phyloP scores from a whole-genome alignment of 2,797 vertebrate genomes.

The Pipistrellus pipistrellus region DNA sequence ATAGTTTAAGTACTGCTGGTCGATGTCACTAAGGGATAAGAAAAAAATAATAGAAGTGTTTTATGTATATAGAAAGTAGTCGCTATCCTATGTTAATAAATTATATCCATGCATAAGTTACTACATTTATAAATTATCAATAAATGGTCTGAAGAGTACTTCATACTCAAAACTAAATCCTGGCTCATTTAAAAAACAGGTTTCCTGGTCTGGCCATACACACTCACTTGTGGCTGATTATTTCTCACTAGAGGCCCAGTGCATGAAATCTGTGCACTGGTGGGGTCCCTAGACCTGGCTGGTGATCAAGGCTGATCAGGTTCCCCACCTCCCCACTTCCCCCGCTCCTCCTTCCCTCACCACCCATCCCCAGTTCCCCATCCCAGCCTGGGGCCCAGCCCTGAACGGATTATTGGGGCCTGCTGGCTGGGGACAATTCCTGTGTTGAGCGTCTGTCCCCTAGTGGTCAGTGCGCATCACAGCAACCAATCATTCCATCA shows the following conservation, averaged over 20 bases:
- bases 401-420: no score
- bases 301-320: no score
- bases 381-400: no score
- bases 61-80: conserved; percentile 44
- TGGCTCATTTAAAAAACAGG: background rate
- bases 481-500: no score
- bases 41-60: conserved; percentile 38
- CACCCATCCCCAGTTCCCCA: no score
- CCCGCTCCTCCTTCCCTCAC: no score
- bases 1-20: conserved; percentile 97
- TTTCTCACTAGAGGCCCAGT: background rate
- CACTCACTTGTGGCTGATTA: background rate
- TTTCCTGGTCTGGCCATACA: background rate
- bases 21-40: conserved; percentile 92
- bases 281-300: no score
- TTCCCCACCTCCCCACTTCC: no score
- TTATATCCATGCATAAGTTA: background rate
- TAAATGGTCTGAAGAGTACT: conserved; percentile 26
- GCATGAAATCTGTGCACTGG: no score
- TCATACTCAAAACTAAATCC: conserved; percentile 52
- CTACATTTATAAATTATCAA: conserved; percentile 54
- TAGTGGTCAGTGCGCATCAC: no score
- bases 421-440: no score
- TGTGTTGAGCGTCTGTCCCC: no score
- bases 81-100: conserved; percentile 34